phyloP scores from a whole-genome alignment of 2,113 vertebrate species.

The Pelecanus crispus region DNA sequence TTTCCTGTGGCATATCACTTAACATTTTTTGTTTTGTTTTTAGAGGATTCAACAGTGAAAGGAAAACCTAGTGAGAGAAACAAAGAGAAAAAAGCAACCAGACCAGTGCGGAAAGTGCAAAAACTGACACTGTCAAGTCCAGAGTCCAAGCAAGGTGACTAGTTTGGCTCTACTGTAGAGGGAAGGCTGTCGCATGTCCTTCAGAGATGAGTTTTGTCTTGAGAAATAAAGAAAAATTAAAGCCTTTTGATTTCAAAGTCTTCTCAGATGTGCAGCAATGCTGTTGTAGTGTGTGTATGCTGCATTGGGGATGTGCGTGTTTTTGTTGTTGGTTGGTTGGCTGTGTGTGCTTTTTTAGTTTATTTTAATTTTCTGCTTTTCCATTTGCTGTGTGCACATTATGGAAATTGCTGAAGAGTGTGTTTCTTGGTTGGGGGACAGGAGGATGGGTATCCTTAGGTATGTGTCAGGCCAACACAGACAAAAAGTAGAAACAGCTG shows the following conservation, averaged over 20 bases:
- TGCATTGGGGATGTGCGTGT: not conserved
- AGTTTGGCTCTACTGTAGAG: not conserved
- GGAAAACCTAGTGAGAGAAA: slow-evolving; percentile 68
- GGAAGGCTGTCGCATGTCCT: not conserved
- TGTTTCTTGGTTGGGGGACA: too few species aligned
- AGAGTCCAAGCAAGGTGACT: slow-evolving; percentile 83
- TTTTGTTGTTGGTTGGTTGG: not conserved
- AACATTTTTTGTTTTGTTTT: slow-evolving; percentile 41
- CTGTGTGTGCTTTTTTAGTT: not conserved
- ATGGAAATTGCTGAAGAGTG: not conserved
- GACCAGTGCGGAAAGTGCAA: slow-evolving; percentile 86
- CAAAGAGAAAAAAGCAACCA: slow-evolving; percentile 80
- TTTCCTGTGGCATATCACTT: not conserved
- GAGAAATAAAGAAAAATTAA: not conserved
- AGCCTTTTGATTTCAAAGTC: not conserved
- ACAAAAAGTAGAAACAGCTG: not conserved
- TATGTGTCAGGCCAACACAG: not conserved
- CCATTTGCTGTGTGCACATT: not conserved
- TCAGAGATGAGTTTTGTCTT: not conserved
- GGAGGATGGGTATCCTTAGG: too few species aligned
- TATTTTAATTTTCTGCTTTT: not conserved
- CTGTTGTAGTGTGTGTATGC: not conserved
- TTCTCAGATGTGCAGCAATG: not conserved
- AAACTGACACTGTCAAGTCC: slow-evolving; percentile 74
- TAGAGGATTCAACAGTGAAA: slow-evolving; percentile 64